Evolutionary conservation across 2,797 vertebrate genomes (phyloP).

Genomic region (Amphiprion clarkii): DNA sequence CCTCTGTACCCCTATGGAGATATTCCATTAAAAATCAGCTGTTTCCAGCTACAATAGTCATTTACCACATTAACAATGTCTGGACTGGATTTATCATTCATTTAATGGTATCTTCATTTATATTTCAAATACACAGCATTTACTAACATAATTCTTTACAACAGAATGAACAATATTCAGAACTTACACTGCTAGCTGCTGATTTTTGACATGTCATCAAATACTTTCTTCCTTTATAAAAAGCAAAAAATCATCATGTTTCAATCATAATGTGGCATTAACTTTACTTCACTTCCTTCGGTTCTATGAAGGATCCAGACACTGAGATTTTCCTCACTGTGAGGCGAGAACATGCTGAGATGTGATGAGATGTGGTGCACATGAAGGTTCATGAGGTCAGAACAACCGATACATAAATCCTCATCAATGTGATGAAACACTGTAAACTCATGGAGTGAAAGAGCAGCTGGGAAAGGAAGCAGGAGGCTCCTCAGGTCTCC

Average conservation of each 20-base stretch:
- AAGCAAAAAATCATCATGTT: conserved; percentile 6
- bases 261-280: background rate
- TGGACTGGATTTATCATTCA: no score
- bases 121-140: background rate
- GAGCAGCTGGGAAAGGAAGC: background rate
- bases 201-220: background rate
- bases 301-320: conserved; percentile 13
- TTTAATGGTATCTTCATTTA: background rate
- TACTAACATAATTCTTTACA: background rate
- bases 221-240: conserved; percentile 30
- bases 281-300: conserved; percentile 6
- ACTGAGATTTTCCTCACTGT: background rate
- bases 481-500: background rate
- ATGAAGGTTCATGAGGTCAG: background rate
- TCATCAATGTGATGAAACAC: conserved; percentile 35
- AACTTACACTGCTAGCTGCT: background rate
- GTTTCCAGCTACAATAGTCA: no score
- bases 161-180: background rate
- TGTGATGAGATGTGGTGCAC: background rate
- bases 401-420: conserved; percentile 12
- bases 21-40: no score
- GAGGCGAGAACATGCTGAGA: background rate
- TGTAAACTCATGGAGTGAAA: background rate
- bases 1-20: no score
- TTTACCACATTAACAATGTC: no score